Conservation (phyloP, 1,140 invertebrate genomes). For the Cotesia chilonis region DNA sequence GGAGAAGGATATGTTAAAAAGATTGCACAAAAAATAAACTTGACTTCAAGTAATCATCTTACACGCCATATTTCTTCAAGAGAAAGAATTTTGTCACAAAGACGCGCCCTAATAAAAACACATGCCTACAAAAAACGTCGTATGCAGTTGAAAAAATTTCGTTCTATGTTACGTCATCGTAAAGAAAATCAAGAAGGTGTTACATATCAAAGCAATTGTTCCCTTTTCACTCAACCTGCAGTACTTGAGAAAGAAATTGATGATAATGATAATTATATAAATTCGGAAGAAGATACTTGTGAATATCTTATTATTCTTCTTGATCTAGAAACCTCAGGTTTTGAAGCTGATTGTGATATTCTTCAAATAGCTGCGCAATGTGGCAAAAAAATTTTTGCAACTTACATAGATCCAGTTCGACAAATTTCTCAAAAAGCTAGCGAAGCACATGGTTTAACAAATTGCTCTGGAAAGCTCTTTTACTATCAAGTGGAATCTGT, state of each 20-base stretch:
- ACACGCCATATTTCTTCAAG: neutral
- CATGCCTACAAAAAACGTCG: too few species aligned
- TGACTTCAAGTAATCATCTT: neutral
- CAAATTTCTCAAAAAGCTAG: conserved; percentile 23
- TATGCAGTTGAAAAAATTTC: too few species aligned
- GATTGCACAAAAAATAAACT: neutral
- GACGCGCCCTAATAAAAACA: neutral
- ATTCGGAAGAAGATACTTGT: too few species aligned
- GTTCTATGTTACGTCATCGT: neutral
- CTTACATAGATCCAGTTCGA: conserved; percentile 31
- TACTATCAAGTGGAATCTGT: conserved; percentile 34
- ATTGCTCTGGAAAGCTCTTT: conserved; percentile 27
- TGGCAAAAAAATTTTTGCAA: neutral
- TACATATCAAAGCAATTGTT: neutral
- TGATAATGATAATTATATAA: neutral
- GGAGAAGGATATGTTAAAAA: conserved; percentile 4
- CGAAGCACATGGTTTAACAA: conserved; percentile 33
- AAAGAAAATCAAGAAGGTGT: neutral
- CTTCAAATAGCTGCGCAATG: conserved; percentile 38
- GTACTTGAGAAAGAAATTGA: neutral
- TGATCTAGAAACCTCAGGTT: too few species aligned
- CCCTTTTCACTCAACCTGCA: neutral
- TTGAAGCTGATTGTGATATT: conserved; percentile 6
- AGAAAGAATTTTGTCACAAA: neutral
- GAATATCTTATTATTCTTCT: too few species aligned